phyloP scores from a whole-genome alignment of 1,140 invertebrate species.

The Cotesia vestalis region DNA sequence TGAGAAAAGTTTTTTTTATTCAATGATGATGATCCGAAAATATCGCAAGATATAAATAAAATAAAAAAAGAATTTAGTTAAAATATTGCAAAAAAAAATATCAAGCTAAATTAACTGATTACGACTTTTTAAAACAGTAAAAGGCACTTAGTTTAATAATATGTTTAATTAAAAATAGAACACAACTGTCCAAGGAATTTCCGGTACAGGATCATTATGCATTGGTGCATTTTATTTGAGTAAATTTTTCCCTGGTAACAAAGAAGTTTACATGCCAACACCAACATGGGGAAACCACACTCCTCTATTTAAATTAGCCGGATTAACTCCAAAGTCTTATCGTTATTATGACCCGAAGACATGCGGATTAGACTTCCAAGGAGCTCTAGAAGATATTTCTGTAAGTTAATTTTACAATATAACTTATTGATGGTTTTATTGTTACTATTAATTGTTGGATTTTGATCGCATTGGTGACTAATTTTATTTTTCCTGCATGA shows the following conservation, averaged over 20 bases:
- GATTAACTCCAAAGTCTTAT: conserved; percentile 89
- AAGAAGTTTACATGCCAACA: conserved; percentile 91
- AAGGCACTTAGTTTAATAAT: no score
- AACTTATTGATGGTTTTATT: neutral
- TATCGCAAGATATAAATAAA: no score
- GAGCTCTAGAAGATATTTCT: conserved; percentile 88
- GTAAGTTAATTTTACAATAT: conserved; percentile 69
- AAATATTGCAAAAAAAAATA: no score
- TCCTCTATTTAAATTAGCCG: conserved; percentile 91
- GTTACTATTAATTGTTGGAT: neutral
- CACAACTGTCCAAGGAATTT: conserved; percentile 87
- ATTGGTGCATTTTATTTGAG: conserved; percentile 91
- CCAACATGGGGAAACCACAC: conserved; percentile 99
- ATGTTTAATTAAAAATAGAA: conserved; percentile 66
- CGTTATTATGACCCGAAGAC: conserved; percentile 96
- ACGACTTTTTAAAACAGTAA: no score
- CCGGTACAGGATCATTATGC: conserved; percentile 95
- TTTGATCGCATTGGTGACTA: neutral
- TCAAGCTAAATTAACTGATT: no score
- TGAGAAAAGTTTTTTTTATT: no score
- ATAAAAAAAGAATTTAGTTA: no score
- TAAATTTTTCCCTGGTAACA: conserved; percentile 84
- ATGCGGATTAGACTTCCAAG: conserved; percentile 93
- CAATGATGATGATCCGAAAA: no score
- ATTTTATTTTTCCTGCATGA: conserved; percentile 43